Evolutionary conservation across 1,140 invertebrate genomes (phyloP).

Genomic region (Spodoptera litura): DNA sequence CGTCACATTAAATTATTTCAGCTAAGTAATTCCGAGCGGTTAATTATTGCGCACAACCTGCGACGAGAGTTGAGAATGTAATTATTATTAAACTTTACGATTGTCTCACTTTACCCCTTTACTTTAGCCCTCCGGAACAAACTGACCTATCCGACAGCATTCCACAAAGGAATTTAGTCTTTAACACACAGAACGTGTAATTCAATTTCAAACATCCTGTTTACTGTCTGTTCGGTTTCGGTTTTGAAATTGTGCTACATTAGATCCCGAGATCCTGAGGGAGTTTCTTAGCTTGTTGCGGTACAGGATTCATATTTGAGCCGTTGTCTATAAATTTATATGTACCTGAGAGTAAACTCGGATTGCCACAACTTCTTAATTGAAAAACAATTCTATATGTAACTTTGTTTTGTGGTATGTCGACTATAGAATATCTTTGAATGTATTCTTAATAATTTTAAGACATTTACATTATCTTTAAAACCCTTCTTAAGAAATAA

Average conservation of each 20-base stretch:
- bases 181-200: constrained; percentile 51
- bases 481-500: no score
- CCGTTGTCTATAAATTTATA: constrained; percentile 74
- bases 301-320: constrained; percentile 82
- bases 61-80: constrained; percentile 85
- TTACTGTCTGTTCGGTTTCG: constrained; percentile 51
- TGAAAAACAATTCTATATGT: constrained; percentile 46
- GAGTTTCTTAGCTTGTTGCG: constrained; percentile 83
- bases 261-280: constrained; percentile 78
- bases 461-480: no score
- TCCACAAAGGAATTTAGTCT: constrained; percentile 53
- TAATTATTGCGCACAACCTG: constrained; percentile 85
- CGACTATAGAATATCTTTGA: no score
- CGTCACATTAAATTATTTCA: constrained; percentile 86
- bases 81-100: constrained; percentile 87
- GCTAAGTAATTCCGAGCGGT: constrained; percentile 85
- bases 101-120: constrained; percentile 86
- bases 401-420: constrained; percentile 1
- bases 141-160: constrained; percentile 54
- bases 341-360: constrained; percentile 48
- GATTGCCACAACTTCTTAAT: constrained; percentile 45
- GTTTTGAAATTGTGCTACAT: constrained; percentile 52
- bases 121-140: constrained; percentile 52
- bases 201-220: constrained; percentile 55
- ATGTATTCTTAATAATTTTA: no score